Evolutionary conservation across 2,113 vertebrate species (phyloP).

Genomic region (Petaurus breviceps): DNA sequence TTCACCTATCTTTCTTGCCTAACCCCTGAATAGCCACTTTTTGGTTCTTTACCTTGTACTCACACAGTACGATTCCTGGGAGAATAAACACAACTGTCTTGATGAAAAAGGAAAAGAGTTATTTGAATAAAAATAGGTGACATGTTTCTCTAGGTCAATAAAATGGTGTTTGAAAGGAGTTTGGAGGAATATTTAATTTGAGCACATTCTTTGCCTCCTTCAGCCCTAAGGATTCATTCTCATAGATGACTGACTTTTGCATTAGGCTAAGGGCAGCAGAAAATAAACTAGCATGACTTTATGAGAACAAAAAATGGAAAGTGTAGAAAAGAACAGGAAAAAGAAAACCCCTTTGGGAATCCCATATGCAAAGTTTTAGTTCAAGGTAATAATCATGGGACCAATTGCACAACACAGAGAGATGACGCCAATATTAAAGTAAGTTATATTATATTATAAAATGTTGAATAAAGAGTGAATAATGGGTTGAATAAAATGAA

Average conservation of each 20-base stretch:
- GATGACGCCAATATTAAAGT: background rate
- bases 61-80: background rate
- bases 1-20: conserved; percentile 46
- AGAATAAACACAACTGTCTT: background rate
- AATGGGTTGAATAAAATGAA: no score
- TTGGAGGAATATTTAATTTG: background rate
- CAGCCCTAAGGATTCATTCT: background rate
- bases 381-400: background rate
- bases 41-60: background rate
- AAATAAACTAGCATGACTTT: background rate
- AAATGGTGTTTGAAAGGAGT: background rate
- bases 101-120: background rate
- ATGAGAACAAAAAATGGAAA: background rate
- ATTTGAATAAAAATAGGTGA: background rate
- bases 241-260: background rate
- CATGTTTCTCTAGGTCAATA: background rate
- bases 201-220: background rate
- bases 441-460: background rate
- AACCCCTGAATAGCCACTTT: background rate
- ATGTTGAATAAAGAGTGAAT: no score
- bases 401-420: background rate
- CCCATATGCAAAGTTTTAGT: background rate
- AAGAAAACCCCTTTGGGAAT: background rate
- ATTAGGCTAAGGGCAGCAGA: background rate
- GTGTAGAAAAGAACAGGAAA: background rate